Percentiles rank a stretch among this genome's conserved stretches.
Evolutionary conservation across 2,797 vertebrate genomes (phyloP).

Genomic region (Borostomias antarcticus): DNA sequence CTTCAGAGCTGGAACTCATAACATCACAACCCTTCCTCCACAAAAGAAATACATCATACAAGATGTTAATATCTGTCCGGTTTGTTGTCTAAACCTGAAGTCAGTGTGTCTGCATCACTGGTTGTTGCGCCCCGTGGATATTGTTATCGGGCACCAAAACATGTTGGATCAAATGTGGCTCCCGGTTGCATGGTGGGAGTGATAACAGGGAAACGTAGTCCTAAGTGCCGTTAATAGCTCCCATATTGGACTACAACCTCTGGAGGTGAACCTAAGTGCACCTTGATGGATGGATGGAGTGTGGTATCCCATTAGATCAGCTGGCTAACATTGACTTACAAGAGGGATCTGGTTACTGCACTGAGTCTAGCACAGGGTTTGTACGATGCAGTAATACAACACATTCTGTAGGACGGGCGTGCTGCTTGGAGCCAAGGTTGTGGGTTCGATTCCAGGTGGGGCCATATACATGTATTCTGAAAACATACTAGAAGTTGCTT

Average conservation of each 20-base stretch:
- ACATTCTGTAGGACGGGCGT: too few relatives aligned
- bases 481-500: neutral
- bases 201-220: conserved; percentile 35
- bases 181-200: conserved; percentile 8
- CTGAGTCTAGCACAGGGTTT: neutral
- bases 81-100: neutral
- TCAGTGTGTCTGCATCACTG: neutral
- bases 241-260: conserved; percentile 29
- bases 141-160: neutral
- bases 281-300: neutral
- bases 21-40: neutral
- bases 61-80: neutral
- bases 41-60: neutral
- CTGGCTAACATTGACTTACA: neutral
- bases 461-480: neutral
- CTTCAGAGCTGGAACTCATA: neutral
- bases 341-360: neutral
- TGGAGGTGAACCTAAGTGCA: conserved; percentile 10
- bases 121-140: neutral
- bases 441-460: neutral
- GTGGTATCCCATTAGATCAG: neutral
- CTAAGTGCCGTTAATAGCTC: conserved; percentile 59
- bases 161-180: conserved; percentile 8
- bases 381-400: too few relatives aligned
- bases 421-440: neutral